Evolutionary conservation across 2,797 vertebrate genomes (phyloP), one percentile per base, ranked within the genome.

Genomic region (Bovichtus variegatus): DNA sequence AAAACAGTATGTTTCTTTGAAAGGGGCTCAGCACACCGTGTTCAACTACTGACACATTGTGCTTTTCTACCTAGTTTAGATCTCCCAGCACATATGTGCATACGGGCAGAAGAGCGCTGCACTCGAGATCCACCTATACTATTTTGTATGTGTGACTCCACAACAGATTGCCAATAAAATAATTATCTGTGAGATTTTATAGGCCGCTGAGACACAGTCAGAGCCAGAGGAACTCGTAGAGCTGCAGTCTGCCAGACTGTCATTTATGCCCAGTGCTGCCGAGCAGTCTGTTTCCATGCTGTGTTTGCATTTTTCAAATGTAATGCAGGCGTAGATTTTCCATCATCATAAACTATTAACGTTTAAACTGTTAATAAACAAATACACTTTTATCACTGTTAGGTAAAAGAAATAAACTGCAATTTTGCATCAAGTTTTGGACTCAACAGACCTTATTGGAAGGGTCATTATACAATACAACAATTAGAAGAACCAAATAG

Each of bases 111-210:
- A 18, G n/a, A 49, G 3, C 12, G n/a, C 41, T 40, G 29, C 21
- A 66, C 25, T 50, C 38, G 23, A 18, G 7, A 47, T 3, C 44
- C n/a, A 31, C 58, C 49, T 50, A 4, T 60, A 71, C 16, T 1
- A 29, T 31, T 70, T 27, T 55, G 9, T 27, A 25, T 47, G 40
- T 47, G n/a, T 40, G 9, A 13, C 44, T 51, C 6, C 16, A 60
- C 13, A 71, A 36, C 40, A 74, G 29, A 73, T 62, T 54, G 51
- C 31, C 41, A 71, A 79, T 54, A 46, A 51, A 29, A 78, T 18
- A 38, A 57, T 59, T 19, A 0, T 63, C 61, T 15, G 25, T 25
- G 36, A 40, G 29, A 19, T 38, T 41, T 21, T 60, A n/a, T 11
- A 62, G 9, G 43, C 50, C 41, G 41, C 46, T 23, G 57, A 73